These are phyloP conservation scores for Physocephala rufipes DNA, from an alignment of 2,888 invertebrate genomes.

Conservation along the genomic window DNA sequence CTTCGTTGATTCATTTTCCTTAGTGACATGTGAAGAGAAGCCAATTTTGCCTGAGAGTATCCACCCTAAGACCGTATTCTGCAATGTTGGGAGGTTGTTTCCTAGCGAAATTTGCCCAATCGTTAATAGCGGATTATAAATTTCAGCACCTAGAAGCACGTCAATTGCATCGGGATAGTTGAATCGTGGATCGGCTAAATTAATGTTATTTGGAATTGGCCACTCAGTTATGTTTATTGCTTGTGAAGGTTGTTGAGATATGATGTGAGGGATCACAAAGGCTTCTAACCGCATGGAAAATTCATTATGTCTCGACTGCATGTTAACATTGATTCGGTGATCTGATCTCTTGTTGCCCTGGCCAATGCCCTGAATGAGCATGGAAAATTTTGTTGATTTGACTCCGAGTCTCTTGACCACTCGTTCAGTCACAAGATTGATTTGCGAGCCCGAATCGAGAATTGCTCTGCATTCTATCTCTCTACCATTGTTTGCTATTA, in stretches of 20 bases:
- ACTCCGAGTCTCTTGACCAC: constrained; percentile 6
- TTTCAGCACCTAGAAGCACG: constrained; percentile 26
- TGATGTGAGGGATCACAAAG: constrained; percentile 5
- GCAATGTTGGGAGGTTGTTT: constrained; percentile 15
- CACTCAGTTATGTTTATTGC: not conserved
- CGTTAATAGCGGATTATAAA: constrained; percentile 10
- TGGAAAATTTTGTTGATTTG: not conserved
- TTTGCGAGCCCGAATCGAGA: constrained; percentile 4
- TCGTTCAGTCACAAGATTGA: constrained; percentile 11
- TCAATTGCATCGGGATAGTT: not conserved
- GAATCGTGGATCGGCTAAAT: constrained; percentile 8
- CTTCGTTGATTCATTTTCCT: not conserved
- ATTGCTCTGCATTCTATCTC: not conserved
- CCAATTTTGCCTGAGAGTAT: constrained; percentile 12
- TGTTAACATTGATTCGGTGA: constrained; percentile 8
- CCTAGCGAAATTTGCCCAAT: constrained; percentile 13
- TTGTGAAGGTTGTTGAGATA: constrained; percentile 11
- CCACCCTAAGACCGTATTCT: constrained; percentile 27
- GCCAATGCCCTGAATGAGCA: constrained; percentile 1
- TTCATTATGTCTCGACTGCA: not conserved
- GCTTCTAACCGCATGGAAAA: constrained; percentile 2
- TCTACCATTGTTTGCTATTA: not conserved
- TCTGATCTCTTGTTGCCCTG: not conserved
- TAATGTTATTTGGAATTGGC: constrained; percentile 15
- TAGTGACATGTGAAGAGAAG: too few relatives aligned